Percentiles rank a stretch among this genome's conserved stretches.
Conservation (phyloP, 1,140 invertebrate species). For the Melipona quadrifasciata region DNA sequence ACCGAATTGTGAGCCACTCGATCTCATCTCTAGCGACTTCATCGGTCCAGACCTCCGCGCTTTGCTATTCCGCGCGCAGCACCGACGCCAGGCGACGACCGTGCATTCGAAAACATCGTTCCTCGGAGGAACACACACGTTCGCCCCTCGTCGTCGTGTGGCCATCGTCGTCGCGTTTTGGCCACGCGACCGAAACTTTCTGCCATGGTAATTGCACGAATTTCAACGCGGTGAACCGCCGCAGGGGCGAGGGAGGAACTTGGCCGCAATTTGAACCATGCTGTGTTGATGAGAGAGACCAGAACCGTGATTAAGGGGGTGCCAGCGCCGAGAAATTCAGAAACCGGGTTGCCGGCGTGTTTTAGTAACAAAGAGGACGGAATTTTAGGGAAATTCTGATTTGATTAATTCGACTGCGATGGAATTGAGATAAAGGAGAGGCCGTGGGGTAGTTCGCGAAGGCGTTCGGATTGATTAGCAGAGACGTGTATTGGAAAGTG, state of each 20-base stretch:
- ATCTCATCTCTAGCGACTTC: constrained; percentile 21
- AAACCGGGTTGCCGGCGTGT: not conserved
- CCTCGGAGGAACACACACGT: too few species aligned
- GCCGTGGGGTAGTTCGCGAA: not conserved
- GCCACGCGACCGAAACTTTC: constrained; percentile 53
- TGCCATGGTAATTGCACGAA: constrained; percentile 69
- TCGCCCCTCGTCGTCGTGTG: not conserved
- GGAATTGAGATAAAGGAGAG: not conserved
- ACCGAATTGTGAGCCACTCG: too few species aligned
- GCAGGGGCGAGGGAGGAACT: constrained; percentile 60
- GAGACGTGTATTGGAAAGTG: not conserved
- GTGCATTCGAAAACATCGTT: constrained; percentile 36
- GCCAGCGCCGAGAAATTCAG: not conserved
- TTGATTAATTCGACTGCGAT: not conserved
- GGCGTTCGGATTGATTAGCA: not conserved
- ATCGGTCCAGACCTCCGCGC: not conserved
- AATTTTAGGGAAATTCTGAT: constrained; percentile 6
- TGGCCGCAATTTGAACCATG: constrained; percentile 69
- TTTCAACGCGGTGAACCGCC: constrained; percentile 66
- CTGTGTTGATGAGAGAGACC: constrained; percentile 38
- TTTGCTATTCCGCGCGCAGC: constrained; percentile 48
- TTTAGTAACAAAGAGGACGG: not conserved
- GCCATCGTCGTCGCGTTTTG: not conserved
- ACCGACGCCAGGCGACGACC: constrained; percentile 17
- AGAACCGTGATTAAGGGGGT: not conserved